Evolutionary conservation across 2,113 vertebrate genomes (phyloP).

Genomic region (Centropus unirufus): DNA sequence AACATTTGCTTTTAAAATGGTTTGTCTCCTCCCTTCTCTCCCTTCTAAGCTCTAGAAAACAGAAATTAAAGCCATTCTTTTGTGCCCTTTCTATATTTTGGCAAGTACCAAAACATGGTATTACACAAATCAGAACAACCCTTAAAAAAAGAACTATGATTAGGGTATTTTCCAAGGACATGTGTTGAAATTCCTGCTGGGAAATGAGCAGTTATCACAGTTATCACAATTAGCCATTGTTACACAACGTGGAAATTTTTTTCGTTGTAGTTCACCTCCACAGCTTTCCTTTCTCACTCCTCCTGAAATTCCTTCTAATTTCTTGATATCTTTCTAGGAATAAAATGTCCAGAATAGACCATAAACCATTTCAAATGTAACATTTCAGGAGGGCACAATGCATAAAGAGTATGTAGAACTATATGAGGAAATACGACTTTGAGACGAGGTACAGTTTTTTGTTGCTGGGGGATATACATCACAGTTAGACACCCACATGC

Average conservation of each 20-base stretch:
- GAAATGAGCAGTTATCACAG: not conserved
- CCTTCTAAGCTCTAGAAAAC: not conserved
- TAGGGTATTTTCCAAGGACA: not conserved
- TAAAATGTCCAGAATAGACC: not conserved
- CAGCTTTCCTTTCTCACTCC: not conserved
- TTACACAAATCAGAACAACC: not conserved
- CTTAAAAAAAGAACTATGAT: not conserved
- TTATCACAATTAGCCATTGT: not conserved
- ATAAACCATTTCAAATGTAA: not conserved
- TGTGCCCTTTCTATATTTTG: not conserved
- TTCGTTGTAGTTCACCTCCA: not conserved
- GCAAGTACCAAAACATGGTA: not conserved
- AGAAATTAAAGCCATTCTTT: not conserved
- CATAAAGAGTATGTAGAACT: not conserved
- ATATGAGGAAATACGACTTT: not conserved
- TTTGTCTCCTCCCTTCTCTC: not conserved
- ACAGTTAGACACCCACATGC: slow-evolving; percentile 20
- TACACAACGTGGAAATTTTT: not conserved
- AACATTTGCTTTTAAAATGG: not conserved
- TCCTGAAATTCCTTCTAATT: not conserved
- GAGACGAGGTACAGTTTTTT: not conserved
- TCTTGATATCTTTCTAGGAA: slow-evolving; percentile 25
- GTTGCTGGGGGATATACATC: slow-evolving; percentile 20
- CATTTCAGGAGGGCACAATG: not conserved
- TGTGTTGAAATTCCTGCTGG: not conserved